Conservation (phyloP, 2,797 vertebrate species). For the Enoplosus armatus region DNA sequence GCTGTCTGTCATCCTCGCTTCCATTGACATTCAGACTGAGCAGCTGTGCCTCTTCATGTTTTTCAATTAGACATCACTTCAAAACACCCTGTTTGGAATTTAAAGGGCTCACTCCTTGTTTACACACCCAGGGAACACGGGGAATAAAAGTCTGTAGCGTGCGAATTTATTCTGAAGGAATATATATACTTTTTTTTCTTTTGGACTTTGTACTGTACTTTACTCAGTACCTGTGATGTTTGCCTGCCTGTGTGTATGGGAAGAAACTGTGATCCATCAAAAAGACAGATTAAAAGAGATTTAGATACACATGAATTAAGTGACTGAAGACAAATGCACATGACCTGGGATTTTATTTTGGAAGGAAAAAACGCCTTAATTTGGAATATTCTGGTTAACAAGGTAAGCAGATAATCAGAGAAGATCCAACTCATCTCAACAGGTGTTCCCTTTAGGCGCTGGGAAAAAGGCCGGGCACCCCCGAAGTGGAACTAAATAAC, state of each 20-base stretch:
- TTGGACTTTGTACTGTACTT: constrained; percentile 18
- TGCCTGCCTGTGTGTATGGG: neutral
- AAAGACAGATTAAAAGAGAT: neutral
- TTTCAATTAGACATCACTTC: constrained; percentile 84
- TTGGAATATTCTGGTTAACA: neutral
- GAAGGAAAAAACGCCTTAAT: neutral
- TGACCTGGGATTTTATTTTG: neutral
- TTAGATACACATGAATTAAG: neutral
- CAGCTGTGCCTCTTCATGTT: constrained; percentile 79
- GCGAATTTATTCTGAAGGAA: constrained; percentile 15
- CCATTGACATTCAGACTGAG: constrained; percentile 83
- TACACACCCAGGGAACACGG: constrained; percentile 59
- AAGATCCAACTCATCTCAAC: constrained; percentile 56
- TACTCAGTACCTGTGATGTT: constrained; percentile 3
- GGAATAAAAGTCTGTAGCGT: constrained; percentile 41
- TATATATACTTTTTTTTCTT: neutral
- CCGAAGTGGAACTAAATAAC: constrained; percentile 70
- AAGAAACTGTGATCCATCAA: neutral
- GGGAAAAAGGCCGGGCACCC: constrained; percentile 20
- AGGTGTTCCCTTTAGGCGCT: constrained; percentile 58
- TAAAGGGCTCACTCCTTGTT: constrained; percentile 77
- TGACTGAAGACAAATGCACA: neutral
- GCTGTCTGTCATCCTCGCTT: constrained; percentile 78
- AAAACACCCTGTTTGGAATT: constrained; percentile 75
- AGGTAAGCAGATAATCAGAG: constrained; percentile 22